phyloP scores from a whole-genome alignment of 2,797 vertebrate genomes.

The Thunnus albacares region DNA sequence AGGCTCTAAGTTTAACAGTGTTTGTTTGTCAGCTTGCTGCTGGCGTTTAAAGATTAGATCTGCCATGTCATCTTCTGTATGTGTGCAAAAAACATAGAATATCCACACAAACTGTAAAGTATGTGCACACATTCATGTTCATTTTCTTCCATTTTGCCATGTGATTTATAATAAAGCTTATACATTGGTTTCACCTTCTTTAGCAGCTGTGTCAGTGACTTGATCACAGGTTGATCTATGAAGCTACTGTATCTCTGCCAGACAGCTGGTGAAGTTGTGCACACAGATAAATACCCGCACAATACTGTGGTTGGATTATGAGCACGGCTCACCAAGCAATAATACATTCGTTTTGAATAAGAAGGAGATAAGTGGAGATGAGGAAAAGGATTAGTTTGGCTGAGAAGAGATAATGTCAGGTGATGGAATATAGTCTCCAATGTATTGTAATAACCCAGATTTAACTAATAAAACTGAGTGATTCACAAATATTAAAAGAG shows the following conservation, averaged over 20 bases:
- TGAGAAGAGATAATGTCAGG: slow-evolving; percentile 2
- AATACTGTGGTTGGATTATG: slow-evolving; percentile 11
- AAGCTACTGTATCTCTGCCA: slow-evolving; percentile 26
- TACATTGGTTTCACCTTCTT: slow-evolving; percentile 8
- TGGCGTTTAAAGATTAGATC: not conserved
- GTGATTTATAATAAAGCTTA: not conserved
- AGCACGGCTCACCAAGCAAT: slow-evolving; percentile 13
- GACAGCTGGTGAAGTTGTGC: slow-evolving; percentile 31
- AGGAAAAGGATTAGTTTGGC: slow-evolving; percentile 15
- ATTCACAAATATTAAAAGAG: not conserved
- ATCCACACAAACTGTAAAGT: too few species aligned
- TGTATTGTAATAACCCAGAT: not conserved
- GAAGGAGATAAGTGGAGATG: slow-evolving; percentile 14
- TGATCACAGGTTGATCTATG: slow-evolving; percentile 28
- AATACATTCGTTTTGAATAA: slow-evolving; percentile 49
- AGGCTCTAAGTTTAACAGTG: not conserved
- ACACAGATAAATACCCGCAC: slow-evolving; percentile 24
- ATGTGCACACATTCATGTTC: slow-evolving; percentile 8
- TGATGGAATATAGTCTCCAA: slow-evolving; percentile 14
- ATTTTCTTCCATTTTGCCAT: slow-evolving; percentile 10
- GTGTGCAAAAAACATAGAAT: not conserved
- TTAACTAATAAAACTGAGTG: not conserved
- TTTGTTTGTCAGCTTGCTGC: slow-evolving; percentile 9
- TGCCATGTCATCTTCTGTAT: not conserved
- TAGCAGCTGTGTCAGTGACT: slow-evolving; percentile 12